Evolutionary conservation across 2,797 vertebrate genomes (phyloP), one percentile per base, ranked within the genome.

Genomic region (Esox masquinongy): DNA sequence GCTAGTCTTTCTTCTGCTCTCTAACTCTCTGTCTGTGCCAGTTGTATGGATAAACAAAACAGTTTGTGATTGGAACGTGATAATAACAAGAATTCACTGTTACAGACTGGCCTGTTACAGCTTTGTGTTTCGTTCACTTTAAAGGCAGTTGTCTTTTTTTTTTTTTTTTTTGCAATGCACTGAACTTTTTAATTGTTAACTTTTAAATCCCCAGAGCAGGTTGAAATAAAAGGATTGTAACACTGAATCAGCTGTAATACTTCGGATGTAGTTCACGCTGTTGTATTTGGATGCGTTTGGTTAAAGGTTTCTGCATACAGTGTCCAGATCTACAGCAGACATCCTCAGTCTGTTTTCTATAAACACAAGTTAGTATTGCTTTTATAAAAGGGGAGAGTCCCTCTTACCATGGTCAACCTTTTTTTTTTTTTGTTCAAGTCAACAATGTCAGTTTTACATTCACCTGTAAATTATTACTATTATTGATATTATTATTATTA

Each of bases 251-350:
- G 90, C 90, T 77, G 87, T 88, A 82, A 88, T 91, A 73, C 89
- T 91, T 24, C 94, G 86, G 90, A 90, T 93, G 89, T 93, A 93
- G 93, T 94, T 93, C 88, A 89, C 91, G 79, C 77, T 83, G 68
- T 82, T 84, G 75, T 84, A 80, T 84, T 78, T 76, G 80, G 19
- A 85, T 81, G 81, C 74, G 74, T 87, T 84, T 82, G 74, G 76
- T 77, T 53, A 66, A 51, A 70, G 84, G 80, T 88, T 88, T 43
- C 39, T 47, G 43, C 12, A 47, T 47, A 5, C 36, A 47, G 83
- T 80, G 63, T 83, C 80, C 79, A 68, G 85, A 82, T 83, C 78
- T 74, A 78, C 81, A 70, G 80, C 81, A 81, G 80, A 84, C 79
- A 77, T 24, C 11, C 22, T 61, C 56, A n/a, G 9, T 4, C 79